Base-by-base conservation (phyloP, 2,888 invertebrate genomes). In the Drosophila pegasa region DNA sequence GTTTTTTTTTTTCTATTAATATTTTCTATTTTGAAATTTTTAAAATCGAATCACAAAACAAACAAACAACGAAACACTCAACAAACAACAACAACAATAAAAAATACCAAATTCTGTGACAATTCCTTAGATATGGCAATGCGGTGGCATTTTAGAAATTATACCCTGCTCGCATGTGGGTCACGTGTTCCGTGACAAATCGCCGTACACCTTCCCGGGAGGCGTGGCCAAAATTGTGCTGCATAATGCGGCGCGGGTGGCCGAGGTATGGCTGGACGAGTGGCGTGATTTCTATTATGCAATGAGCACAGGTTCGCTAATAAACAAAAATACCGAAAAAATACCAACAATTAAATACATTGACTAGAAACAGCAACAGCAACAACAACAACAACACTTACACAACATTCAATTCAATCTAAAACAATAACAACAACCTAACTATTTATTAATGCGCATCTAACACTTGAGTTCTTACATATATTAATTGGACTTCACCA, bases 201-300 rank as follows among this genome's bases (percentile, higher is more conserved):
- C 98, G 74, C 99, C 99, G 55, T 99, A 99, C 94, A 97, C 98
- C 78, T 99, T 99, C 95, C 99, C 99, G 65, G 99, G 99, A 88
- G 99, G 99, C 80, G 98, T 98, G 85, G 97, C 97, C 92, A 97
- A 97, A 93, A 96, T 99, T 91, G 98, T 99, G 90, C 96, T 99
- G 89, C 98, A 98, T 94, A 99, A 99, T 94, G 98, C 99, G 87
- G 98, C 98, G 89, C 95, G 99, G 90, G 98, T 99, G 89, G 99
- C 99, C 89, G 98, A 98, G 93, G 99, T 99, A 90, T 99, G 99
- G 99, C 97, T 99, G 96, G 99, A 99, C 95, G 98, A 99, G 93
- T 99, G 99, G 97, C 96, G 98, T 93, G 98, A 98, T 94, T 98
- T 98, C 96, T 98, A 98, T 95, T 98, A 98, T 96, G 97, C 97